A percentile compares a stretch with the other conserved stretches of the same genome.
These are phyloP conservation scores for Diphyllodes magnificus DNA, from an alignment of 2,113 vertebrate species.

Conservation along the genomic window DNA sequence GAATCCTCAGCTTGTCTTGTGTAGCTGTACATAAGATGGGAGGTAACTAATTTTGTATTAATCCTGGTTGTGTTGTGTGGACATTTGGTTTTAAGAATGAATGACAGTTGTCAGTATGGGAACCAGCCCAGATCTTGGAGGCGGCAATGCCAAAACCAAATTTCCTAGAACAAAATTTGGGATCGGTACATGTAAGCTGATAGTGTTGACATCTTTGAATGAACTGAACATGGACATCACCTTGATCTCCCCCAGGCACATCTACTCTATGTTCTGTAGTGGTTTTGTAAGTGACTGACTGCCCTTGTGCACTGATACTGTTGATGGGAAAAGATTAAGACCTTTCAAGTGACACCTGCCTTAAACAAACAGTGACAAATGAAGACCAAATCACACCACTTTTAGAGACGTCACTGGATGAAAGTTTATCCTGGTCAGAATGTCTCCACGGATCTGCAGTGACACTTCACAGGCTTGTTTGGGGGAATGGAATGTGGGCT, in stretches of 20 bases:
- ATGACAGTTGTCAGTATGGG: neutral
- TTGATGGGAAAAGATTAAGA: neutral
- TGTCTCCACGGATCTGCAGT: neutral
- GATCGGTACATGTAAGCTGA: neutral
- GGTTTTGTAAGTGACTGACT: neutral
- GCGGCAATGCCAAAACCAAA: neutral
- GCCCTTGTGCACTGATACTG: accelerated
- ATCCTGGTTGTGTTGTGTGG: neutral
- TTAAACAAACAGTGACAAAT: neutral
- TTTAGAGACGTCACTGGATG: neutral
- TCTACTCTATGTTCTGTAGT: neutral
- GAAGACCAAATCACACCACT: neutral
- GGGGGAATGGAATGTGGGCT: neutral
- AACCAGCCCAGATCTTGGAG: neutral
- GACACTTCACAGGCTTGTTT: neutral
- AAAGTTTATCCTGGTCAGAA: neutral
- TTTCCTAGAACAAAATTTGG: neutral
- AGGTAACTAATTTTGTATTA: neutral
- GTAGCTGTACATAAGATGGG: neutral
- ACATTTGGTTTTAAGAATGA: neutral
- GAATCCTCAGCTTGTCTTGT: neutral
- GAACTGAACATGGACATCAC: neutral
- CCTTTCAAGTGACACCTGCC: neutral
- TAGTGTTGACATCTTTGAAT: neutral
- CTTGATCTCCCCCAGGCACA: neutral